phyloP scores from a whole-genome alignment of 2,113 vertebrate genomes.

The Colaptes auratus region DNA sequence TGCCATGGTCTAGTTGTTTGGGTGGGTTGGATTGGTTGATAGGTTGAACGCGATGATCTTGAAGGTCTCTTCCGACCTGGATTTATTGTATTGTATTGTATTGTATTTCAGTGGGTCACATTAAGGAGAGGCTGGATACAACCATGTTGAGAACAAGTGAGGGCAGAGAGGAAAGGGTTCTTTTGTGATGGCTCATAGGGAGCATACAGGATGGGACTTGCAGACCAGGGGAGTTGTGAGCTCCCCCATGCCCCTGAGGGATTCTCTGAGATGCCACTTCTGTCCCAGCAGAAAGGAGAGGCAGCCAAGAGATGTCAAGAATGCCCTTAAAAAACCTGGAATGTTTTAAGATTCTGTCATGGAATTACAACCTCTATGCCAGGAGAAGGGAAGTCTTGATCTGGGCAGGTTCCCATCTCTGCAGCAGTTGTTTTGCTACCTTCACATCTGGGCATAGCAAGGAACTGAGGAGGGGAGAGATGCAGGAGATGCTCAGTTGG shows the following conservation, averaged over 20 bases:
- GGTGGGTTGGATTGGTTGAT: no score
- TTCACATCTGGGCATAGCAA: not conserved
- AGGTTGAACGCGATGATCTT: no score
- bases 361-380: accelerated
- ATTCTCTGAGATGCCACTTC: not conserved
- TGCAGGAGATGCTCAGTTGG: accelerated
- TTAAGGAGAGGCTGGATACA: not conserved
- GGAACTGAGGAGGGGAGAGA: not conserved
- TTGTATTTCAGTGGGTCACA: not conserved
- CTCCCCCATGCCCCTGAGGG: not conserved
- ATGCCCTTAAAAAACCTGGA: not conserved
- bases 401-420: not conserved
- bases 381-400: not conserved
- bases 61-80: no score
- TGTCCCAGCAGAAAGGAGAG: not conserved
- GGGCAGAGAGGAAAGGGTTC: not conserved
- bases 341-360: not conserved
- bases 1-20: no score
- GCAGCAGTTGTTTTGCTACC: not conserved
- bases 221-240: not conserved
- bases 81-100: no score
- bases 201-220: not conserved
- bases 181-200: not conserved
- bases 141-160: not conserved
- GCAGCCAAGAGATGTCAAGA: not conserved